phyloP scores from a whole-genome alignment of 2,113 vertebrate genomes.

The Morone chrysops region DNA sequence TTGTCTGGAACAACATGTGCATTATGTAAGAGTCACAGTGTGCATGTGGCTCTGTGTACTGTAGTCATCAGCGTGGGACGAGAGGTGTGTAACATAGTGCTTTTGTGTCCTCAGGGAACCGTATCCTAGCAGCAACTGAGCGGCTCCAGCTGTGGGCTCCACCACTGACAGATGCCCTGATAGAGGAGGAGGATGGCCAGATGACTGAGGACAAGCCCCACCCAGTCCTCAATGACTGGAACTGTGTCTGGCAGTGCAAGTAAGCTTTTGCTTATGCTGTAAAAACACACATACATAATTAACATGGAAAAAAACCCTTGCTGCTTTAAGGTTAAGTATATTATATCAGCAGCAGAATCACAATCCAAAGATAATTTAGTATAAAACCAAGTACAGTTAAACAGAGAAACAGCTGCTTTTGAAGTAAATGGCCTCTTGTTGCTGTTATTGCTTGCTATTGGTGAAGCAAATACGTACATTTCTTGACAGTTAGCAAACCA shows the following conservation, averaged over 20 bases:
- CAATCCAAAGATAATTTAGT: not conserved
- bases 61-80: conserved; percentile 33
- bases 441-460: not conserved
- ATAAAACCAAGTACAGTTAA: not conserved
- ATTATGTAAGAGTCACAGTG: conserved; percentile 48
- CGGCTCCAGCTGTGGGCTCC: conserved; percentile 95
- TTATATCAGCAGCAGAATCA: not conserved
- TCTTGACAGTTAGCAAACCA: not conserved
- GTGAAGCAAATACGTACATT: not conserved
- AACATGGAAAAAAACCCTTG: not conserved
- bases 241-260: conserved; percentile 99
- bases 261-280: conserved; percentile 75
- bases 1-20: conserved; percentile 29
- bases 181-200: conserved; percentile 90
- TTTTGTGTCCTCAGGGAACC: conserved; percentile 88
- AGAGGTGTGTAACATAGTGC: conserved; percentile 56
- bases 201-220: conserved; percentile 87
- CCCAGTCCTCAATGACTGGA: conserved; percentile 95
- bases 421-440: not conserved
- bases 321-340: not conserved
- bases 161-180: conserved; percentile 88
- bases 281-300: not conserved
- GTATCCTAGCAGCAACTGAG: conserved; percentile 95
- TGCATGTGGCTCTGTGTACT: conserved; percentile 40
- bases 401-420: not conserved